Percentiles rank a stretch among this genome's conserved stretches.
These are phyloP conservation scores for Teleogryllus occipitalis DNA, from an alignment of 1,140 invertebrate species.

Conservation along the genomic window DNA sequence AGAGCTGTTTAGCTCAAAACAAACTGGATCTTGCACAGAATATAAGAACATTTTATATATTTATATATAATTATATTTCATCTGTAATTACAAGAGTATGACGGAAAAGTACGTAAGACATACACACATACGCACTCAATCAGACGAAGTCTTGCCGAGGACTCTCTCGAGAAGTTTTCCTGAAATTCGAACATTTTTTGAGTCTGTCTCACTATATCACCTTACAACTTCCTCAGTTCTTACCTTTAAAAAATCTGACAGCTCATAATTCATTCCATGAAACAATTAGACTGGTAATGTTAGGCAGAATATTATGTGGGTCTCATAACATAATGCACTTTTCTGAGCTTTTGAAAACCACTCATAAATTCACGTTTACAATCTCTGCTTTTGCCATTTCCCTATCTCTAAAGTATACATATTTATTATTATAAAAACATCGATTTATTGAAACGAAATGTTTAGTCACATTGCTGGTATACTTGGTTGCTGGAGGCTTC, in stretches of 20 bases:
- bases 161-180: no score
- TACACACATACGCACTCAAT: not conserved
- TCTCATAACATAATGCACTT: not conserved
- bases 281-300: not conserved
- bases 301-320: not conserved
- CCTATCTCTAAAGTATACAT: not conserved
- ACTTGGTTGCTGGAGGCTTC: not conserved
- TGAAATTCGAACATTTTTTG: no score
- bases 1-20: not conserved
- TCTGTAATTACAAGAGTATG: not conserved
- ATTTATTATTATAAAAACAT: not conserved
- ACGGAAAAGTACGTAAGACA: slow-evolving; percentile 1
- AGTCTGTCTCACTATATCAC: not conserved
- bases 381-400: not conserved
- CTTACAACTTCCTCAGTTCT: not conserved
- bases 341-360: not conserved
- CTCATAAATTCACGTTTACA: not conserved
- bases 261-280: not conserved
- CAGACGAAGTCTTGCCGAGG: not conserved
- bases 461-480: not conserved
- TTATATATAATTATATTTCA: not conserved
- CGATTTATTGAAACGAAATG: not conserved
- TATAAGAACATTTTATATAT: not conserved
- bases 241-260: not conserved
- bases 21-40: not conserved